These are phyloP conservation scores for Pristionchus mayeri DNA, from an alignment of 2,888 invertebrate species.

Conservation along the genomic window DNA sequence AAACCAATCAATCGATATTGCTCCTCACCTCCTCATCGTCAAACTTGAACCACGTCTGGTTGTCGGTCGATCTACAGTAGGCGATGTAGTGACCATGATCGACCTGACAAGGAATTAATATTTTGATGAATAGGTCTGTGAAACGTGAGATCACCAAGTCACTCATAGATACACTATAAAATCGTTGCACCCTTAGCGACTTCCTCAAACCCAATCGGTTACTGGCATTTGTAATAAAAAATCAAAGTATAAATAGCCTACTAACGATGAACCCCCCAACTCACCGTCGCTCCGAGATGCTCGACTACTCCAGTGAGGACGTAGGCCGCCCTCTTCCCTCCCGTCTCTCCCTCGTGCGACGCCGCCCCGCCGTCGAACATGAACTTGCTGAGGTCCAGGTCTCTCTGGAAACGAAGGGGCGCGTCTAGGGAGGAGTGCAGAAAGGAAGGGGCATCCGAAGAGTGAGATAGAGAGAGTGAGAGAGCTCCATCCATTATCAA, in stretches of 20 bases:
- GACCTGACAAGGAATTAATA: not conserved
- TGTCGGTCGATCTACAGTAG: constrained; percentile 61
- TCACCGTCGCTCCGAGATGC: constrained; percentile 54
- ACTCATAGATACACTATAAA: no score
- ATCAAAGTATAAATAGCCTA: not conserved
- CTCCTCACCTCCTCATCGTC: constrained; percentile 59
- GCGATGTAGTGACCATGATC: constrained; percentile 65
- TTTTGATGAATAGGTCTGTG: no score
- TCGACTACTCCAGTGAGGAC: constrained; percentile 51
- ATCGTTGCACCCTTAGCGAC: no score
- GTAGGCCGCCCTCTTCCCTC: constrained; percentile 23
- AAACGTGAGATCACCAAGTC: no score
- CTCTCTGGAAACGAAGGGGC: constrained; percentile 50
- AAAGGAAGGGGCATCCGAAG: no score
- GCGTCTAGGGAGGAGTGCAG: no score
- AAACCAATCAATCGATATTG: not conserved
- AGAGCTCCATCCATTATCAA: no score
- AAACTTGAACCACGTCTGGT: constrained; percentile 59
- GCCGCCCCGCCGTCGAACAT: constrained; percentile 51
- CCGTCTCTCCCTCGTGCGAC: not conserved
- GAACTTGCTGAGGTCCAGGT: constrained; percentile 55
- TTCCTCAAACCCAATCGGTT: no score
- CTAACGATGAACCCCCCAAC: not conserved
- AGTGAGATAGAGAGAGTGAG: no score
- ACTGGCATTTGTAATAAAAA: not conserved